Base-by-base conservation (phyloP, 1,140 invertebrate genomes). In the Musca domestica region DNA sequence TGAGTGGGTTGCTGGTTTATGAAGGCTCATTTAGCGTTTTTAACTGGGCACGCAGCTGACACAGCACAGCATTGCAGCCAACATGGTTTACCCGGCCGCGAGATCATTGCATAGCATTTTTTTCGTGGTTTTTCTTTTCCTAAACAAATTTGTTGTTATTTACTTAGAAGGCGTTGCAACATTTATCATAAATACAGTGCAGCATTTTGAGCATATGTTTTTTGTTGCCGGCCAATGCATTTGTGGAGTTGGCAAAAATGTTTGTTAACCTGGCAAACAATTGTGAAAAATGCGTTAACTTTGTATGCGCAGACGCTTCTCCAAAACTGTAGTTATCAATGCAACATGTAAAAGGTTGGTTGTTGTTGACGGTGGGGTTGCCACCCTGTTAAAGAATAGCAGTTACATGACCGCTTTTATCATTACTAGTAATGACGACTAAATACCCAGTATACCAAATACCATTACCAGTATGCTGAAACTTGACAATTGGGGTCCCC, bases 311-410 rank as follows among this genome's bases (percentile, higher is more conserved):
- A 41, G 34, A 41, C 34, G 34, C 34, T 41, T 10, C 34, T n/a
- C n/a, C n/a, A n/a, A n/a, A 41, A 5, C 10, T 41, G 34, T 41
- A 2, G 4, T 20, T 51, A 51, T 51, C 34, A 17, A 34, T 27
- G 34, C 56, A 34, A 61, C 56, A 61, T 41, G 56, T 61, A 61
- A 61, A 61, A 61, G 56, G 56, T 61, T n/a, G 56, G 56, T 27
- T 61, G 22, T 2, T 25, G 15, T 14, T 30, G 17, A n/a, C 34
- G n/a, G 9, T 30, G 15, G 27, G 6, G 20, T 46, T 3, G 10
- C 15, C 15, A 12, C 3, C 15, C 15, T 46, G 41, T 46, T 46
- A 12, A 46, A 46, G 41, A 46, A 46, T 46, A 9, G 15, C 10
- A 12, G 15, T 46, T 46, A 12, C 15, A 12, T 12, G 15, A 46